Conservation (phyloP, 2,888 invertebrate species). For the Deroplatys truncata region DNA sequence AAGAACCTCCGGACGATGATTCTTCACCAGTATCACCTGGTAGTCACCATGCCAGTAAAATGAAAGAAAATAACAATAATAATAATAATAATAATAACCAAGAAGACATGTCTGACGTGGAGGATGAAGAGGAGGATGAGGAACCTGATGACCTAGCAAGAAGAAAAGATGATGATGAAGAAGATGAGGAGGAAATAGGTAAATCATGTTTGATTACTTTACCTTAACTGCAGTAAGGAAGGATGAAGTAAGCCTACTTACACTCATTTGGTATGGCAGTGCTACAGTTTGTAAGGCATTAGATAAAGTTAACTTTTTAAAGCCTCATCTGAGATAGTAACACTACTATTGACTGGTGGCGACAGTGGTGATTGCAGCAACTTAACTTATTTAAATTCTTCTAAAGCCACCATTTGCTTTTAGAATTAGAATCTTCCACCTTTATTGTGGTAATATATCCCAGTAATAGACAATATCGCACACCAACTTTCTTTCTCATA, state of each 20-base stretch:
- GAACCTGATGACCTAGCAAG: conserved; percentile 32
- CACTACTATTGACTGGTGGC: neutral
- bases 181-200: conserved; percentile 43
- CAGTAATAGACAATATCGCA: too few species aligned
- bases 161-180: conserved; percentile 39
- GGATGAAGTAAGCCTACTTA: neutral
- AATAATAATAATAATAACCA: conserved; percentile 50
- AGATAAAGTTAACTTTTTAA: neutral
- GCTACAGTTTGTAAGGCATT: neutral
- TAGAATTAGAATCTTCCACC: too few species aligned
- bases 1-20: conserved; percentile 52
- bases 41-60: conserved; percentile 38
- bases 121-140: conserved; percentile 49
- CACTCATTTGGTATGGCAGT: too few species aligned
- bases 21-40: conserved; percentile 36
- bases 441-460: too few species aligned
- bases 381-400: too few species aligned
- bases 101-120: conserved; percentile 53
- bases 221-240: neutral
- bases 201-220: neutral
- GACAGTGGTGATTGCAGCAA: too few species aligned
- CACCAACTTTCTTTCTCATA: too few species aligned
- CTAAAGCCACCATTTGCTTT: too few species aligned
- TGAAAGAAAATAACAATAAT: conserved; percentile 47
- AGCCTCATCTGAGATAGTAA: neutral